Evolutionary conservation across 2,797 vertebrate species (phyloP), one percentile per base, ranked within the genome.

Genomic region (Chloroceryle amazona): DNA sequence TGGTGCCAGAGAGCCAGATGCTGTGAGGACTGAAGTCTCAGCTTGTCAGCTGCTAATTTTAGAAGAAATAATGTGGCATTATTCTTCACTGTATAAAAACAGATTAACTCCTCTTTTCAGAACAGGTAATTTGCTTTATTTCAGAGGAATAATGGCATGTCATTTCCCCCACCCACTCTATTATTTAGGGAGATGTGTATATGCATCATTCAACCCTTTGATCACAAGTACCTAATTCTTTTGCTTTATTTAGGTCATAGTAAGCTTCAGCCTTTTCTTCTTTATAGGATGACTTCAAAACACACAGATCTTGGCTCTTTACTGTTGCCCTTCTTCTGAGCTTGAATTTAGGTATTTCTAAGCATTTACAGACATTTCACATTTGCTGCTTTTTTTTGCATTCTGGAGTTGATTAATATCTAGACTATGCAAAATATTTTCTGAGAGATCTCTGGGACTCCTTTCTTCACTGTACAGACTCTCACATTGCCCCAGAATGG

Each of bases 121-220:
- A 90, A 33, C 18, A 95, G 67, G 90, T 95, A 95, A 89, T 93
- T 91, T 35, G 10, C 70, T 92, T 75, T 93, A 93, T 96, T 95
- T 94, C 39, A 44, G 87, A 88, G 93, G 39, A 96, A 95, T 86
- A 95, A 96, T 84, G 94, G 79, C 76, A 86, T 90, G 88, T 67
- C 81, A 95, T 95, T 95, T 95, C 42, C 37, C 85, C 58, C 73
- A 76, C 71, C 47, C 26, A 60, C 73, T 86, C 58, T 76, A 6
- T 95, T 96, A 93, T 95, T 96, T 95, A 84, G 52, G 37, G 66
- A 88, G 62, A 89, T 91, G 66, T 95, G 87, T 96, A 46, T 93
- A 90, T 94, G 80, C 93, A 94, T 89, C 93, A 81, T 80, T 95
- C 96, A 95, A 18, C 73, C 39, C 82, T 96, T 96, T 96, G 95